phyloP scores from a whole-genome alignment of 2,888 invertebrate genomes.

The Xestia ashworthii region DNA sequence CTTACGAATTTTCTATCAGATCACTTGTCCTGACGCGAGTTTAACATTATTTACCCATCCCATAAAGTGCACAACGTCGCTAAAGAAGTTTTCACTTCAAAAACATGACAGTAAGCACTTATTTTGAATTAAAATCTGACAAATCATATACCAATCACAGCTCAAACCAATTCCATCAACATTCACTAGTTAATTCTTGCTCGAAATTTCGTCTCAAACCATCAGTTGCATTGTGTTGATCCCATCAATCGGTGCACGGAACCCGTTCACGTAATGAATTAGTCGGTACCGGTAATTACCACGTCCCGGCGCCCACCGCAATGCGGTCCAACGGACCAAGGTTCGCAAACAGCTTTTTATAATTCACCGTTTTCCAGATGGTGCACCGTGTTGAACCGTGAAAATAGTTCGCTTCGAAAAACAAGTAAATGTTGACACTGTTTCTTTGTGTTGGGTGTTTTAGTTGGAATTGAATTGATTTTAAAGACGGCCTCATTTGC shows the following conservation, averaged over 20 bases:
- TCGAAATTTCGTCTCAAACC: background rate
- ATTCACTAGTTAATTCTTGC: background rate
- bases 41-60: too few relatives aligned
- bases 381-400: constrained; percentile 32
- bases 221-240: constrained; percentile 33
- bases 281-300: constrained; percentile 68
- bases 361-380: constrained; percentile 56
- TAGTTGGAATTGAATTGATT: background rate
- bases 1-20: too few relatives aligned
- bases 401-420: constrained; percentile 19
- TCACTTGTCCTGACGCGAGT: too few relatives aligned
- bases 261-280: constrained; percentile 68
- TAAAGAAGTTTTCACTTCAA: too few relatives aligned
- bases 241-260: constrained; percentile 38
- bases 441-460: constrained; percentile 14
- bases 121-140: too few relatives aligned
- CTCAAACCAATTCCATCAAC: background rate
- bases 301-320: constrained; percentile 49
- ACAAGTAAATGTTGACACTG: constrained; percentile 22
- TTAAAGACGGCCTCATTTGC: background rate
- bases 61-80: too few relatives aligned
- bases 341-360: constrained; percentile 53
- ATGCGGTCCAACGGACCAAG: constrained; percentile 48
- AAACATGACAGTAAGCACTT: too few relatives aligned
- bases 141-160: too few relatives aligned